Percentiles rank a stretch among this genome's conserved stretches.
Evolutionary conservation across 2,113 vertebrate genomes (phyloP).

Genomic region (Dendropsophus ebraccatus): DNA sequence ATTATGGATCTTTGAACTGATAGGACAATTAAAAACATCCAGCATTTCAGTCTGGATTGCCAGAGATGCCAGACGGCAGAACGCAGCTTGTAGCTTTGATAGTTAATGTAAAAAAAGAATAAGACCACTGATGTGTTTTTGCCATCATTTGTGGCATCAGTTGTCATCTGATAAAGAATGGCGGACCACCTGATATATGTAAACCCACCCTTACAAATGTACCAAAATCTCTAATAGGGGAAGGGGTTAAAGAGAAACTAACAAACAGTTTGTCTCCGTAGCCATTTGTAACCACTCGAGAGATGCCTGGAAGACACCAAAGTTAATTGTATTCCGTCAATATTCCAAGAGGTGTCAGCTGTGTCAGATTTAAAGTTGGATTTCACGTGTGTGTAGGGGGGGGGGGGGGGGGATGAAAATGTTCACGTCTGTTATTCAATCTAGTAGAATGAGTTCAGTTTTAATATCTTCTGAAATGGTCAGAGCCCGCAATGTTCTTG

Average conservation of each 20-base stretch:
- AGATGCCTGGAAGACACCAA: constrained; percentile 63
- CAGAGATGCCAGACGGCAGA: no score
- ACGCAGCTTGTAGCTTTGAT: no score
- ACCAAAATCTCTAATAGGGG: no score
- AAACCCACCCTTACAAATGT: no score
- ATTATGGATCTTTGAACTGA: no score
- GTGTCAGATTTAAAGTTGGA: constrained; percentile 63
- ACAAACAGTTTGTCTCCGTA: constrained; percentile 50
- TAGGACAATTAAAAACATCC: no score
- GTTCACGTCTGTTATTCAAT: constrained; percentile 63
- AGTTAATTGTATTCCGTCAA: constrained; percentile 68
- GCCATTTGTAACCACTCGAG: constrained; percentile 54
- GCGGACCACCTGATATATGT: no score
- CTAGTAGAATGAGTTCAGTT: constrained; percentile 64
- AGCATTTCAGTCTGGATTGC: no score
- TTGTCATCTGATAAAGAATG: no score
- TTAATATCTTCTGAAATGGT: constrained; percentile 66
- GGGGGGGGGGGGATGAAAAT: constrained; percentile 43
- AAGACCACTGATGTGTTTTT: no score
- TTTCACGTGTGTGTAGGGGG: constrained; percentile 42
- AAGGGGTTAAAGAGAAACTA: constrained; percentile 47
- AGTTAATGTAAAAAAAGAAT: no score
- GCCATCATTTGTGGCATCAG: no score
- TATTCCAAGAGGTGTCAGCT: constrained; percentile 62
- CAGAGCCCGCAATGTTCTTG: constrained; percentile 64